Base-by-base conservation (phyloP, 2,888 invertebrate species). In the Ormyrus labotus region DNA sequence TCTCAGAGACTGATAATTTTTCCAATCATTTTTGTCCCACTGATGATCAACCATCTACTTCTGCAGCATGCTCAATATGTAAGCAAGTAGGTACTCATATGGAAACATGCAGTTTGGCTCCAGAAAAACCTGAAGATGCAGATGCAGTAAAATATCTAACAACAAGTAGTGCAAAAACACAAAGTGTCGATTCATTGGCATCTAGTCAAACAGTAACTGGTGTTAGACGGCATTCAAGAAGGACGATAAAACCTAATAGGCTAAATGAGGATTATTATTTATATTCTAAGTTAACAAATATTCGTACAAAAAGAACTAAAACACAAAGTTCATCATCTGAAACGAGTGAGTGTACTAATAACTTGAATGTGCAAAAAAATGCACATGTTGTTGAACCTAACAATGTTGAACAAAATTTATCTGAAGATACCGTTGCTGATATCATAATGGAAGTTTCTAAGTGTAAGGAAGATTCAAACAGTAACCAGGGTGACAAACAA, bases 1-100 rank as follows among this genome's bases (percentile, higher is more conserved):
- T 96, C 90, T 93, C 93, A 83, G 95, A 95, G 87, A 93, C 94
- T 85, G 95, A 95, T 89, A 94, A 95, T 88, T 96, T 96, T 91
- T 94, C 94, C 83, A 93, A 94, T 86, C 96, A 96, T 89, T 93
- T 93, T 87, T 96, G 96, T 86, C 86, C 87, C 0, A 78, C 84
- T 0, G 83, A 86, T 34, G 86, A 84, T 50, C 82, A 85, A 34
- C 84, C 83, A 65, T 65, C 79, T 48, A 53, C 80, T 11, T 73
- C 81, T 9, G 88, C 88, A 19, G 84, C 86, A 64, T 91, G 91
- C 78, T 88, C 90, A 4, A 82, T 90, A 57, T 91, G 90, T 51
- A 86, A 87, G 13, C 88, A 89, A 78, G 85, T 83, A 34, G 88
- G 87, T 47, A 83, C 85, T 6, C 90, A 90, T 63, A 83, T 88